Conservation (phyloP, 2,797 vertebrate species). For the Rhinophrynus dorsalis region DNA sequence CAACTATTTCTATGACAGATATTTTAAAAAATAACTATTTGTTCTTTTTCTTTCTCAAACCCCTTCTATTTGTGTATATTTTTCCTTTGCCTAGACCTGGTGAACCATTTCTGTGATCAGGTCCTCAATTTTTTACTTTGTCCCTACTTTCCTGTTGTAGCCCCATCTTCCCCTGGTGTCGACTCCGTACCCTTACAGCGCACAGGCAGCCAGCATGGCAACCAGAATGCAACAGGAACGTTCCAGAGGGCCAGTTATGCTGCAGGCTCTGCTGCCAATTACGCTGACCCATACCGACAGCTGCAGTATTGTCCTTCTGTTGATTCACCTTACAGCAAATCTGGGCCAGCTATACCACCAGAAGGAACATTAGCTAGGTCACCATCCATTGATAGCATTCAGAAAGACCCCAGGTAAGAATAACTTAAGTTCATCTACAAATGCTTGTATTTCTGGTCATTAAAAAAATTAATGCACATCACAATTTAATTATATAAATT, state of each 20-base stretch:
- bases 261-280: slow-evolving; percentile 85
- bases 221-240: slow-evolving; percentile 82
- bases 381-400: slow-evolving; percentile 97
- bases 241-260: slow-evolving; percentile 93
- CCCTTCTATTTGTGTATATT: slow-evolving; percentile 67
- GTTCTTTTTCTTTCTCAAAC: slow-evolving; percentile 67
- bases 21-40: slow-evolving; percentile 56
- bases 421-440: neutral
- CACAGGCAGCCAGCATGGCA: slow-evolving; percentile 85
- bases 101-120: slow-evolving; percentile 89
- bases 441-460: no score
- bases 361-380: slow-evolving; percentile 95
- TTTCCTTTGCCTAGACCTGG: slow-evolving; percentile 82
- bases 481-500: no score
- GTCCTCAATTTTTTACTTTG: slow-evolving; percentile 97
- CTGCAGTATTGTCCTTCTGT: slow-evolving; percentile 97
- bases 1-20: neutral
- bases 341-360: slow-evolving; percentile 92
- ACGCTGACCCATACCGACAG: slow-evolving; percentile 93
- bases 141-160: slow-evolving; percentile 97
- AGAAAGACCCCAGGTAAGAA: slow-evolving; percentile 97
- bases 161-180: slow-evolving; percentile 98
- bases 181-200: slow-evolving; percentile 99
- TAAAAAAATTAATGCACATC: no score
- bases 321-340: slow-evolving; percentile 99